phyloP scores from a whole-genome alignment of 2,888 invertebrate genomes.

The Pterostichus niger region DNA sequence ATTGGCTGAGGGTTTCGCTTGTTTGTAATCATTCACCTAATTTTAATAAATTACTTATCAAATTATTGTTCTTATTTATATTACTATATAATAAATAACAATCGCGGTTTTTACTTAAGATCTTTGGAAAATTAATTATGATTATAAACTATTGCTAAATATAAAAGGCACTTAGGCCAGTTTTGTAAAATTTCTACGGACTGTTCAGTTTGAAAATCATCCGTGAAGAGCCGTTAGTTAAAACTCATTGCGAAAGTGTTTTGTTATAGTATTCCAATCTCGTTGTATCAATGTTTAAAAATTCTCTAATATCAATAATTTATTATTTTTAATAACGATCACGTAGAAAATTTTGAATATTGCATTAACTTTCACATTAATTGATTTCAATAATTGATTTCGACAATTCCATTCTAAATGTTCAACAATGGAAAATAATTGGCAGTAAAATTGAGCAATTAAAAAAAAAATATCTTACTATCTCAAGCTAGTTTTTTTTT shows the following conservation, averaged over 20 bases:
- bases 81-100: conserved; percentile 63
- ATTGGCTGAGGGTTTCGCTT: not conserved
- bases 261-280: conserved; percentile 14
- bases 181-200: conserved; percentile 60
- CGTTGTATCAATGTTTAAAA: conserved; percentile 19
- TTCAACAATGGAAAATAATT: conserved; percentile 62
- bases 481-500: not conserved
- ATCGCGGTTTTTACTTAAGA: conserved; percentile 51
- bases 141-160: conserved; percentile 63
- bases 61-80: conserved; percentile 61
- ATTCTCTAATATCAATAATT: conserved; percentile 10
- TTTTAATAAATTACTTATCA: conserved; percentile 60
- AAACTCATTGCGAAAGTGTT: not conserved
- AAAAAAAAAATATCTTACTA: conserved; percentile 59
- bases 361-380: conserved; percentile 46
- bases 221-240: not conserved
- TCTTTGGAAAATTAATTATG: conserved; percentile 59
- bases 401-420: conserved; percentile 50
- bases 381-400: conserved; percentile 63
- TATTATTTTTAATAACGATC: conserved; percentile 24
- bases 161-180: conserved; percentile 64
- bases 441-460: conserved; percentile 63
- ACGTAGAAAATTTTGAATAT: conserved; percentile 46
- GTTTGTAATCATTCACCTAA: too few species aligned
- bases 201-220: conserved; percentile 41